Conservation (phyloP, 1,140 invertebrate genomes). For the Neodiprion pinetum region DNA sequence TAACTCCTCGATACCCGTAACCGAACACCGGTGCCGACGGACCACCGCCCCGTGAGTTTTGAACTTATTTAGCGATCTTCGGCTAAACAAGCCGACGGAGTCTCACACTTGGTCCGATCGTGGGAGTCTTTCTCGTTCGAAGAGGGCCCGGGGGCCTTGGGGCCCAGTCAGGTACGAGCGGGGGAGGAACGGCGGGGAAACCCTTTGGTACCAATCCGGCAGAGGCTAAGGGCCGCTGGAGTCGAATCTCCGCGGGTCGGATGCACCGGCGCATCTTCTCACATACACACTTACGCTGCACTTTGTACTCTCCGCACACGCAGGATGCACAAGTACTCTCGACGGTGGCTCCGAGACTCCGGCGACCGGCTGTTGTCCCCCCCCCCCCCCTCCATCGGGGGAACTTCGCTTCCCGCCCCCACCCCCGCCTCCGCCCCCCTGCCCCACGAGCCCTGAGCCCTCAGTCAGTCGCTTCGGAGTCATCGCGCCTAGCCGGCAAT, state of each 20-base stretch:
- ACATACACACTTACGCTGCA: no score
- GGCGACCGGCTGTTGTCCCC: slow-evolving; percentile 52
- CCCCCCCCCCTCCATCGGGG: slow-evolving; percentile 20
- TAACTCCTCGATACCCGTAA: not conserved
- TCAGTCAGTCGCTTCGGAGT: slow-evolving; percentile 34
- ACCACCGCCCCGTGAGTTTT: not conserved
- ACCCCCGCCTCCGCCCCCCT: slow-evolving; percentile 31
- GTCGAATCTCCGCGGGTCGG: not conserved
- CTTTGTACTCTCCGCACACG: no score
- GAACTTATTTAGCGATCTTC: slow-evolving; percentile 5
- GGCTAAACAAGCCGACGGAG: not conserved
- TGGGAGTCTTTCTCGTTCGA: not conserved
- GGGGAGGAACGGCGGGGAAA: not conserved
- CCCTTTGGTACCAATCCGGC: not conserved
- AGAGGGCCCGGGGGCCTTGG: not conserved
- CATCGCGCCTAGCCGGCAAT: slow-evolving; percentile 39
- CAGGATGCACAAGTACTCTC: not conserved
- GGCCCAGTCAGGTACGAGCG: not conserved
- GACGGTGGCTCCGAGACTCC: slow-evolving; percentile 40
- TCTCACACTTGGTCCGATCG: not conserved
- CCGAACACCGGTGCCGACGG: not conserved
- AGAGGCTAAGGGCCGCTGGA: not conserved
- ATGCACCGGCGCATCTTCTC: no score
- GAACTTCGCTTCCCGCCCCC: slow-evolving; percentile 21
- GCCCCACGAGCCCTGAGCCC: slow-evolving; percentile 28